Evolutionary conservation across 2,797 vertebrate genomes (phyloP).

Genomic region (Toxotes lorentzi): DNA sequence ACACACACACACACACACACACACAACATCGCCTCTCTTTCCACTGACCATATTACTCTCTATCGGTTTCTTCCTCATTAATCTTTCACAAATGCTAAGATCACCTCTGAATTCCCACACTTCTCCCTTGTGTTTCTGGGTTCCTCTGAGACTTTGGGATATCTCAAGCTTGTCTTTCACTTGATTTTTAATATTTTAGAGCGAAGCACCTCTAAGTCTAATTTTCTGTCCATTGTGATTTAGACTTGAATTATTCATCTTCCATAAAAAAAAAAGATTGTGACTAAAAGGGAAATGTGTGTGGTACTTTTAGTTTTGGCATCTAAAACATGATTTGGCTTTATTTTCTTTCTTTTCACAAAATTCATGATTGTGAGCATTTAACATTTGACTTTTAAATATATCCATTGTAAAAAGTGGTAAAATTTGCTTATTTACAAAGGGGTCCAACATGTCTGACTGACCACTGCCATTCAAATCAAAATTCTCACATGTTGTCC

Average conservation of each 20-base stretch:
- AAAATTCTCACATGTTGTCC: neutral
- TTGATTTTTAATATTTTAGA: neutral
- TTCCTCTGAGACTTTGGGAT: constrained; percentile 2
- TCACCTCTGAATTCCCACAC: constrained; percentile 31
- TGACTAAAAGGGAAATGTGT: neutral
- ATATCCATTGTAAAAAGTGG: neutral
- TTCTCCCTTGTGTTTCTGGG: neutral
- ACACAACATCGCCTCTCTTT: neutral
- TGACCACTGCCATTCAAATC: neutral
- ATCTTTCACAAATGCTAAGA: constrained; percentile 45
- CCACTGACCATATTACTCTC: constrained; percentile 13
- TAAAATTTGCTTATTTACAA: neutral
- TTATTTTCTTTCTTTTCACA: neutral
- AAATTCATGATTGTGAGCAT: neutral
- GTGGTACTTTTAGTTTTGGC: too few species aligned
- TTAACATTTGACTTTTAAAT: neutral
- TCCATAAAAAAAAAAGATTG: neutral
- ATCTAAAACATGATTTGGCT: neutral
- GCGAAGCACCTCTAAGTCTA: neutral
- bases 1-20: neutral
- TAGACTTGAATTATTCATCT: neutral
- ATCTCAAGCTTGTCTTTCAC: constrained; percentile 12
- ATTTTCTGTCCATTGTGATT: constrained; percentile 3
- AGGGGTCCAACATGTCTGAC: neutral
- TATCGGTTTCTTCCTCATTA: constrained; percentile 36